Base-by-base conservation (phyloP, 2,888 invertebrate species). In the Hylaea fasciaria region DNA sequence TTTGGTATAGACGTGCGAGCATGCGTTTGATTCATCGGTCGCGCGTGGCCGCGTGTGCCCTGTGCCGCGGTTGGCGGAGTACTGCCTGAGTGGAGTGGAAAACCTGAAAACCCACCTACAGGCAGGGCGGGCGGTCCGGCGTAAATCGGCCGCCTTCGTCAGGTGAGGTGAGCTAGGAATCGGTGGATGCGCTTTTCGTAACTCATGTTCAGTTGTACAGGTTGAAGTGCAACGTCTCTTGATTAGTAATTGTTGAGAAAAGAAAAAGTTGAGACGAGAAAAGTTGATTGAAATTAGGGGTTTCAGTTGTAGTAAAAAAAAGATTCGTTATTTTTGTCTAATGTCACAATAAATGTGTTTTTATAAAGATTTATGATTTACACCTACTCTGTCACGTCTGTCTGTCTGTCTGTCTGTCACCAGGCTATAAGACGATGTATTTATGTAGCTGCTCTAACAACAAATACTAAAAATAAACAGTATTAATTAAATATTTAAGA, bases 21-120 rank as follows among this genome's bases (percentile, higher is more conserved):
- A 78, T 81, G 74, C 77, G 76, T 77, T 63, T 41, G 60, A 51
- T 65, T 65, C 57, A 64, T 70, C 57, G 66, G 40, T 56, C 16
- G 62, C 37, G 48, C 56, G 48, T 44, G 40, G 39, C 62, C 68
- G 69, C 77, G 73, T 77, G 73, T 69, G 57, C 56, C 63, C 66
- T 64, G 65, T 64, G 70, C 75, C 82, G 79, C 83, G 78, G 64
- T 77, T 75, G 80, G 83, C 83, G 86, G 82, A 74, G 74, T 79
- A 88, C 87, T 84, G 37, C 22, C 39, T 37, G 39, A 56, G 46
- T n/a, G 32, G 51, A 32, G n/a, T n/a, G n/a, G n/a, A 51, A 68
- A n/a, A 65, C 40, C n/a, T n/a, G n/a, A n/a, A 7, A 56, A 22
- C 73, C 69, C 68, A 77, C 78, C 79, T 80, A 76, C 58, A 67